Base-by-base conservation (phyloP, 2,113 vertebrate species). In the Sitta europaea region DNA sequence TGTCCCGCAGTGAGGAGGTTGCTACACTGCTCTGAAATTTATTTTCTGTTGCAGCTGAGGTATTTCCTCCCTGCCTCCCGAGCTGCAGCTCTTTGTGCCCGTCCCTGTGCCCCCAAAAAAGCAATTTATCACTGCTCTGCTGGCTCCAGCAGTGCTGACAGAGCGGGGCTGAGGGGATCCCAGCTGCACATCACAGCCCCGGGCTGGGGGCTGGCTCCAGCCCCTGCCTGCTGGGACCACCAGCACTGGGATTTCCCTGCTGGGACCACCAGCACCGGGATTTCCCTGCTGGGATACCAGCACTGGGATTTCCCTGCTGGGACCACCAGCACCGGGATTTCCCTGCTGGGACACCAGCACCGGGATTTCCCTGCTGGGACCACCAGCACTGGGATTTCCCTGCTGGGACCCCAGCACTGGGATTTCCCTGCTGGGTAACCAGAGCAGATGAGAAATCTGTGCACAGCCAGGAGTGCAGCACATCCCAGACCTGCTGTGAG, bases 111-210 rank as follows among this genome's bases (percentile, higher is more conserved):
- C 71, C 67, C 17, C 3, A 42, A 58, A 58, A 61, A 58, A 33
- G 14, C 4, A 17, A 8, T 17, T 62, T n/a, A 11, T 29, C 48
- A 3, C 40, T 3, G 0, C 9, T 0, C 50, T 29, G 31, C 19
- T 11, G 5, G 59, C 22, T 5, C 23, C 65, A 29, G 4, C 11
- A 3, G 65, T 21, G 63, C 82, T 6, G 4, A 3, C 0, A 4
- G 51, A 19, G 36, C 0, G 0, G 40, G 14, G 10, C 2, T 0
- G 0, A 54, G 63, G 1, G 3, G 53, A 33, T 19, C 68, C 73
- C 6, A 2, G 33, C 10, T 18, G 8, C 1, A 4, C 31, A 13
- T 4, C 55, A 5, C 15, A 2, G 2, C 61, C 16, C 28, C 2
- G 0, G 57, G 12, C 43, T 25, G 50, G 72, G 83, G 70, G 31